Evolutionary conservation across 2,797 vertebrate species (phyloP).

Genomic region (Sciurus carolinensis): DNA sequence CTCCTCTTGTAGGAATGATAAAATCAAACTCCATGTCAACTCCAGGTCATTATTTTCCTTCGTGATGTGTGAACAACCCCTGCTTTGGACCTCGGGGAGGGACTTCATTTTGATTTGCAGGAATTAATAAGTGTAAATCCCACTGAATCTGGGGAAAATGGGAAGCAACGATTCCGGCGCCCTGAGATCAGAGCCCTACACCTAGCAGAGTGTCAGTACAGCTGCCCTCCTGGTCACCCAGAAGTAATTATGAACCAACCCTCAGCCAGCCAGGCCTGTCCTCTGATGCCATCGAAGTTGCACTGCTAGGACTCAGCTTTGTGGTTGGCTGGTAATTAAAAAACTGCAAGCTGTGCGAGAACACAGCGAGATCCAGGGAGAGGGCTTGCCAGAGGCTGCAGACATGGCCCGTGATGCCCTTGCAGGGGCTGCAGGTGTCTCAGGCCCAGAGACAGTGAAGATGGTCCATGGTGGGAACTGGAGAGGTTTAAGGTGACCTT

Average conservation of each 20-base stretch:
- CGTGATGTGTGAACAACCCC: slow-evolving; percentile 37
- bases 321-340: slow-evolving; percentile 77
- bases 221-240: slow-evolving; percentile 37
- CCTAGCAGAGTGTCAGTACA: slow-evolving; percentile 53
- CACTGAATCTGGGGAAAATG: slow-evolving; percentile 43
- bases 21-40: slow-evolving; percentile 34
- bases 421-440: neutral
- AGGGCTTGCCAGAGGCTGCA: neutral
- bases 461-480: neutral
- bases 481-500: neutral
- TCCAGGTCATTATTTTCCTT: slow-evolving; percentile 63
- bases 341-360: slow-evolving; percentile 71
- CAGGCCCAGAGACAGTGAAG: neutral
- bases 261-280: neutral
- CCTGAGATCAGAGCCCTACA: slow-evolving; percentile 62
- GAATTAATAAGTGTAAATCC: slow-evolving; percentile 77
- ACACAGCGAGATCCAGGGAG: neutral
- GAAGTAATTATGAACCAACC: slow-evolving; percentile 71
- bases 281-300: slow-evolving; percentile 6
- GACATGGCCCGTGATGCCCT: neutral
- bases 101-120: slow-evolving; percentile 69
- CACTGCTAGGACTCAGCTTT: neutral
- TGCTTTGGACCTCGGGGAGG: slow-evolving; percentile 27
- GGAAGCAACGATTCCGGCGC: slow-evolving; percentile 51
- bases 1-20: neutral